Conservation (phyloP, 2,888 invertebrate species). For the Drosophila borborema region DNA sequence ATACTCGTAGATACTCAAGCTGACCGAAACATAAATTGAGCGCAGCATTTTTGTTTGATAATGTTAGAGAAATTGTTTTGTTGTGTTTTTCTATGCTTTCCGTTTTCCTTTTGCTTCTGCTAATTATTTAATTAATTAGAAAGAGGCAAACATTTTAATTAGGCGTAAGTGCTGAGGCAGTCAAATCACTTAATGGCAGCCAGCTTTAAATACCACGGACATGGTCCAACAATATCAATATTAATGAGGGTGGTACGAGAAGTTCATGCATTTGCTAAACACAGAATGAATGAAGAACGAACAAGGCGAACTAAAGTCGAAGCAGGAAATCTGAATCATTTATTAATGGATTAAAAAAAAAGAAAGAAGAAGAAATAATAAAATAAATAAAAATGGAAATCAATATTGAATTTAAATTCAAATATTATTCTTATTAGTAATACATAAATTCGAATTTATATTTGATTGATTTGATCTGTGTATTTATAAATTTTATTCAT, state of each 20-base stretch:
- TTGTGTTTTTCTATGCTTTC: slow-evolving; percentile 32
- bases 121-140: slow-evolving; percentile 78
- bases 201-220: slow-evolving; percentile 61
- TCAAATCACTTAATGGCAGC: slow-evolving; percentile 67
- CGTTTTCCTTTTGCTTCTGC: slow-evolving; percentile 19
- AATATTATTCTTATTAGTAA: too few species aligned
- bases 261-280: slow-evolving; percentile 13
- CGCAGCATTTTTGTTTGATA: slow-evolving; percentile 61
- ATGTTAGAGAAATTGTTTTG: slow-evolving; percentile 50
- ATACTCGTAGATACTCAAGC: slow-evolving; percentile 5
- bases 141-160: slow-evolving; percentile 71
- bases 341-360: too few species aligned
- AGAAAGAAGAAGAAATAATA: too few species aligned
- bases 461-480: too few species aligned
- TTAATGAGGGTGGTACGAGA: slow-evolving; percentile 32
- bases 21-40: slow-evolving; percentile 65
- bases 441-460: too few species aligned
- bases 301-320: background rate
- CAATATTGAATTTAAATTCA: too few species aligned
- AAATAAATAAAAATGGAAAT: too few species aligned
- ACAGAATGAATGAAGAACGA: background rate
- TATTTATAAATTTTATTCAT: too few species aligned
- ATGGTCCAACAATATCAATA: slow-evolving; percentile 32
- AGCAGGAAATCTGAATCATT: background rate
- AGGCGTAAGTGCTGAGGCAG: slow-evolving; percentile 71